Evolutionary conservation across 2,888 invertebrate genomes (phyloP), one percentile per base, ranked within the genome.

Genomic region (Scelioninae gen. 2): DNA sequence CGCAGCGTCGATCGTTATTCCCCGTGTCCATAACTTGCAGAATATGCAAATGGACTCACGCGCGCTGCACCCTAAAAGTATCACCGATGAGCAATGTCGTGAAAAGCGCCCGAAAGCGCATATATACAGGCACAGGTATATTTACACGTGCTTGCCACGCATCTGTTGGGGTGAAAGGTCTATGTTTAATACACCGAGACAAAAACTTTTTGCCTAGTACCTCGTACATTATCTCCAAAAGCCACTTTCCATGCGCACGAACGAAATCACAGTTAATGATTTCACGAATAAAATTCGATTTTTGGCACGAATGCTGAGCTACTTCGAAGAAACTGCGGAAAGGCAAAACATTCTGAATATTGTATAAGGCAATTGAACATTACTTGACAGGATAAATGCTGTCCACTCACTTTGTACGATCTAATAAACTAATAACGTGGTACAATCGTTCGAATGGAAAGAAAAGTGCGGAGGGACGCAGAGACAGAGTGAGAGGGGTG

Each of bases 61-160:
- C 52, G 46, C 53, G 48, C 48, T 52, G 52, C 74, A 65, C 74
- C 57, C 70, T 65, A 69, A 46, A 55, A 58, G 48, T 68, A 67
- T 74, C 78, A 76, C 69, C 81, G 81, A 82, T 80, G 84, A 80
- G 80, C 77, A 78, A 71, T 81, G 79, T 82, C 82, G 84, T 83
- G 77, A 78, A 73, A 65, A 68, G 65, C 61, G 53, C 50, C 43
- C 33, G 43, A 43, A 70, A 61, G 68, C 64, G 64, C 55, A 25
- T 19, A 41, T 18, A 52, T 25, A 46, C 64, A 64, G 73, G 31
- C 61, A 57, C 74, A 77, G 74, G 77, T 79, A 80, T 82, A 80
- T 81, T 81, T 81, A 78, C 80, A 80, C 78, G 78, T 57, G 73
- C 67, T 77, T 67, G 72, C 67, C 76, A 57, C 78, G 80, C 83